Percentiles rank a stretch among this genome's conserved stretches.
phyloP scores from a whole-genome alignment of 2,888 invertebrate genomes.

The Hylaea fasciaria region DNA sequence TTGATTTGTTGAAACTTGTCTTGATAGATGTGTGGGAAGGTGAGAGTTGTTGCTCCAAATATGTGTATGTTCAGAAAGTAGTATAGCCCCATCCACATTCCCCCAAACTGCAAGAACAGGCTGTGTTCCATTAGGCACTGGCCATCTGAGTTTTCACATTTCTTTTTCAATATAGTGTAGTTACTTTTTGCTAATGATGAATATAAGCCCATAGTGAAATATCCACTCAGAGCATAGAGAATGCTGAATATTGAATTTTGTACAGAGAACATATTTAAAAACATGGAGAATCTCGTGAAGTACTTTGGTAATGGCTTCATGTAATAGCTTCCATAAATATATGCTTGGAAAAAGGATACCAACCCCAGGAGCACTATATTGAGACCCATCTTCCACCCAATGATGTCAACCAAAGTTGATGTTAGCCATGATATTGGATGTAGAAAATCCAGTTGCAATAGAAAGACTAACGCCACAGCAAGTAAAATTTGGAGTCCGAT shows the following conservation, averaged over 20 bases:
- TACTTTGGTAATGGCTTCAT: slow-evolving; percentile 85
- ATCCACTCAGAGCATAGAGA: slow-evolving; percentile 87
- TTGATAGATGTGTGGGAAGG: slow-evolving; percentile 89
- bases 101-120: slow-evolving; percentile 87
- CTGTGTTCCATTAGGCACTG: slow-evolving; percentile 88
- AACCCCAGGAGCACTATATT: slow-evolving; percentile 86
- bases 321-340: slow-evolving; percentile 89
- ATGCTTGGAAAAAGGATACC: slow-evolving; percentile 89
- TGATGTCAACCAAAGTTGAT: slow-evolving; percentile 84
- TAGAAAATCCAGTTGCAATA: slow-evolving; percentile 86
- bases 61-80: slow-evolving; percentile 85
- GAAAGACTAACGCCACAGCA: slow-evolving; percentile 77
- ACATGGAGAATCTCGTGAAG: slow-evolving; percentile 87
- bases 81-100: slow-evolving; percentile 87
- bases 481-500: slow-evolving; percentile 83
- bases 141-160: slow-evolving; percentile 74
- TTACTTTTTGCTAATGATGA: slow-evolving; percentile 86
- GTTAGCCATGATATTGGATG: slow-evolving; percentile 88
- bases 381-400: slow-evolving; percentile 87
- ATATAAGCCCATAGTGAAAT: slow-evolving; percentile 88
- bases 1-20: slow-evolving; percentile 88
- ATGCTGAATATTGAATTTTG: slow-evolving; percentile 84
- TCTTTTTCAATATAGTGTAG: slow-evolving; percentile 81
- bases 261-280: slow-evolving; percentile 86
- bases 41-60: slow-evolving; percentile 81